phyloP scores from a whole-genome alignment of 2,113 vertebrate species.

The Ancistrus triradiatus region DNA sequence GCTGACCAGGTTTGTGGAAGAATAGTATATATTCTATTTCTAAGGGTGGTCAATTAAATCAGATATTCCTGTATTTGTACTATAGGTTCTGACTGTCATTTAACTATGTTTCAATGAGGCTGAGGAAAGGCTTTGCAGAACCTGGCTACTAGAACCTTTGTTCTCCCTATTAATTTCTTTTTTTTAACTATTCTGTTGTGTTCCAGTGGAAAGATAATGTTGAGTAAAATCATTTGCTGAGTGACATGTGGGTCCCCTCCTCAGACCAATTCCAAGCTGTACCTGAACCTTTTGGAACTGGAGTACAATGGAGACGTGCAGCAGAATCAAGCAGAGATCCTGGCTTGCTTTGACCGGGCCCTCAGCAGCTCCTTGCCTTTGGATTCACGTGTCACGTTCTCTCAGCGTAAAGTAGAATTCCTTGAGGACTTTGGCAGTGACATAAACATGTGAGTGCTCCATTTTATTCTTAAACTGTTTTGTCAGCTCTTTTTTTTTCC shows the following conservation, averaged over 20 bases:
- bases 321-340: constrained; percentile 87
- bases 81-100: too few species aligned
- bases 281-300: constrained; percentile 93
- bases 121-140: too few species aligned
- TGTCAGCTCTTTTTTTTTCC: neutral
- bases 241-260: neutral
- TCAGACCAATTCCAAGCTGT: constrained; percentile 88
- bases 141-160: too few species aligned
- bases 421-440: constrained; percentile 97
- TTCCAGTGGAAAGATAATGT: neutral
- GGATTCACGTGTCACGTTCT: constrained; percentile 87
- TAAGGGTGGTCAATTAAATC: too few species aligned
- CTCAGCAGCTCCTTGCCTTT: constrained; percentile 79
- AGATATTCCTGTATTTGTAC: too few species aligned
- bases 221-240: neutral
- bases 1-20: too few species aligned
- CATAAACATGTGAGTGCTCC: constrained; percentile 80
- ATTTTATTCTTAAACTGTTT: too few species aligned
- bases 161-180: too few species aligned
- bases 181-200: neutral
- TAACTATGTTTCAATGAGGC: too few species aligned
- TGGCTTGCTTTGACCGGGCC: constrained; percentile 89
- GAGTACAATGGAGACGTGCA: constrained; percentile 88
- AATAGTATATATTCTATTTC: too few species aligned
- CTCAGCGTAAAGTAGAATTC: constrained; percentile 95